Base-by-base conservation (phyloP, 2,797 vertebrate genomes). In the Nyctalus aviator region DNA sequence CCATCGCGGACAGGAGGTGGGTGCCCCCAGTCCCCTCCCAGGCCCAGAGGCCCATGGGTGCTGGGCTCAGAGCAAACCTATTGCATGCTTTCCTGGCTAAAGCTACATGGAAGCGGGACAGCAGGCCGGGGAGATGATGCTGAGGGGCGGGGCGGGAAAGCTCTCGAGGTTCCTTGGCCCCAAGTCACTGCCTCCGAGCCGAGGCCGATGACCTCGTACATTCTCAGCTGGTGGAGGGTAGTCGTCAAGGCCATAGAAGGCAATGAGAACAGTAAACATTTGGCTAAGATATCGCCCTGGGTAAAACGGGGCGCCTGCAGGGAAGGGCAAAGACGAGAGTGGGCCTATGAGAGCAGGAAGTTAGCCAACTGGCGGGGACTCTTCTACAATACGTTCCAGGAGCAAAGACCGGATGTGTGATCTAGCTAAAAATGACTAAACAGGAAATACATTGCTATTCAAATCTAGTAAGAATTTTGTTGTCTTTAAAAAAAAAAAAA, bases 391-490 rank as follows among this genome's bases (percentile, higher is more conserved):
- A 83, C n/a, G 50, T 93, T 96, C 98, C 94, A 79, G 96, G 94
- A 95, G 95, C 97, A 95, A 96, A 97, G 90, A 98, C 97, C 97
- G 91, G 97, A 93, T 76, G 97, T 93, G 94, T 77, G 91, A 97
- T 91, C 96, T 93, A 88, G 94, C 27, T 64, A 95, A 96, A 96
- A 96, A 96, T 57, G 88, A 71, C 91, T 96, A 96, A 91, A 97
- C 90, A 95, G 75, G 97, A 97, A 97, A 93, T 90, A 94, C 97
- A 95, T 81, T 93, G 96, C 97, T 94, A 88, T 92, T 97, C 96
- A 95, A 97, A 98, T 97, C 98, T 97, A 95, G 79, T 92, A 83
- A 97, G 97, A 97, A 96, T 94, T 97, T 96, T 97, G 97, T 97
- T 96, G 88, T 21, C 9, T 95, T 94, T 69, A 27, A 83, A 96